Percentiles rank a stretch among this genome's conserved stretches.
Conservation (phyloP, 2,797 vertebrate genomes). For the Pseudochirops cupreus region DNA sequence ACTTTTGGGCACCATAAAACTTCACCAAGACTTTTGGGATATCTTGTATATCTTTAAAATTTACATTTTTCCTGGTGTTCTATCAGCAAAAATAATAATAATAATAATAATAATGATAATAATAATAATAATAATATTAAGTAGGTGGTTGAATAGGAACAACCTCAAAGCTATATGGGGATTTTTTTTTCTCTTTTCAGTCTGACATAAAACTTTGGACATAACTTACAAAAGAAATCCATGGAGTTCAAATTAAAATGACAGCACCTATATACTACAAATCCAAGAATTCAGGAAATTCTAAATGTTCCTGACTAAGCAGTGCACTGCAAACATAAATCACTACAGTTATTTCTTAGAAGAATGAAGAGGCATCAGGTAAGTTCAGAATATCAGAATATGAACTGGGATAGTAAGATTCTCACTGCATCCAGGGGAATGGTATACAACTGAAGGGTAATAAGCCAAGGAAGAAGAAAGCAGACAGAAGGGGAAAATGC, state of each 20-base stretch:
- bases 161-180: not conserved
- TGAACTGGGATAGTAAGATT: not conserved
- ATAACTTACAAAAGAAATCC: not conserved
- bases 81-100: not conserved
- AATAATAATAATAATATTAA: too few species aligned
- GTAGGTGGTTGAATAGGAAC: not conserved
- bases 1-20: not conserved
- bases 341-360: not conserved
- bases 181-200: not conserved
- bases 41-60: not conserved
- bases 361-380: not conserved
- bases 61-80: not conserved
- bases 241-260: not conserved
- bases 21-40: not conserved
- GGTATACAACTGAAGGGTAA: constrained; percentile 28
- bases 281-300: not conserved
- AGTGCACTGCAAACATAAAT: not conserved
- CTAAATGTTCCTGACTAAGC: not conserved
- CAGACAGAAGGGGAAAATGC: constrained; percentile 66
- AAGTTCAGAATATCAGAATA: not conserved
- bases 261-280: not conserved
- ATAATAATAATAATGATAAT: too few species aligned
- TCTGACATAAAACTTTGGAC: not conserved
- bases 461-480: constrained; percentile 66
- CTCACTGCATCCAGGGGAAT: constrained; percentile 16